Evolutionary conservation across 2,888 invertebrate species (phyloP).

Genomic region (Melieria crassipennis): DNA sequence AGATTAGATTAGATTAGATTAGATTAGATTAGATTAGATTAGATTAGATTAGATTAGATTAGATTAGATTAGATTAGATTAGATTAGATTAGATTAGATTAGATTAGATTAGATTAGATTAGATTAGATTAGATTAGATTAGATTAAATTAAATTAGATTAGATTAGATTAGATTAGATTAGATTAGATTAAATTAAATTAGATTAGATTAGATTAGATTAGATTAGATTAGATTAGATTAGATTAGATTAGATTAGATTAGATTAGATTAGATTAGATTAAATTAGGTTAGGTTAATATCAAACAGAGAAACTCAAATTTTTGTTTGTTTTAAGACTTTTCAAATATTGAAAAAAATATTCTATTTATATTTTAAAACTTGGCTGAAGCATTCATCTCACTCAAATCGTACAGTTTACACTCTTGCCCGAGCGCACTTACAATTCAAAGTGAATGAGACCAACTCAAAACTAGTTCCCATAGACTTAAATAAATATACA

Average conservation of each 20-base stretch:
- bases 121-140: background rate
- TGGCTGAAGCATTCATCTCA: too few species aligned
- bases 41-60: constrained; percentile 1
- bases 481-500: too few species aligned
- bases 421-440: too few species aligned
- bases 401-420: too few species aligned
- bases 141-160: background rate
- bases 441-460: too few species aligned
- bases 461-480: too few species aligned
- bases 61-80: background rate
- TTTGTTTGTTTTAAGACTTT: too few species aligned
- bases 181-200: background rate
- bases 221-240: background rate
- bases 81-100: background rate
- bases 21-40: background rate
- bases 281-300: too few species aligned
- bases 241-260: background rate
- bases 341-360: too few species aligned
- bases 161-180: background rate
- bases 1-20: constrained; percentile 5
- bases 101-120: constrained; percentile 9
- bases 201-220: background rate
- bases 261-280: background rate
- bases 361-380: too few species aligned
- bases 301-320: too few species aligned